phyloP scores from a whole-genome alignment of 2,797 vertebrate species.

The Hydrophis major region DNA sequence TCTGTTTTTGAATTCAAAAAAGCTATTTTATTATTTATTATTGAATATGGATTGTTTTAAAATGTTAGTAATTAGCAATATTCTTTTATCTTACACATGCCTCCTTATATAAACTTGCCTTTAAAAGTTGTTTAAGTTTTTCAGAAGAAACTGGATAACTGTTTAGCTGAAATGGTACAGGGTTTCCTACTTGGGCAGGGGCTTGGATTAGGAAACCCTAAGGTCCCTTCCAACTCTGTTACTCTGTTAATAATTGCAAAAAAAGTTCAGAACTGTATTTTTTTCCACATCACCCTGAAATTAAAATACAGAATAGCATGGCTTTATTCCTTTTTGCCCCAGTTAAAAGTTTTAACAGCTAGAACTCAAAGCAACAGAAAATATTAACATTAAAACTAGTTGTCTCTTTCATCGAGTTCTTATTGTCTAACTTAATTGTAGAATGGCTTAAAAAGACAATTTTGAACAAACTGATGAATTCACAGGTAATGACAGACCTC shows the following conservation, averaged over 20 bases:
- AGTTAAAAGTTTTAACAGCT: constrained; percentile 1
- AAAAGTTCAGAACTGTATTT: neutral
- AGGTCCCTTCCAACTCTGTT: neutral
- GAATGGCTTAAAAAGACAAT: neutral
- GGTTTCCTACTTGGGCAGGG: neutral
- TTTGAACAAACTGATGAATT: neutral
- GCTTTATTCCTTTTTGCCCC: neutral
- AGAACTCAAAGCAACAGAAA: neutral
- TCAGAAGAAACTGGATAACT: neutral
- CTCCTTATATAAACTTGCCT: neutral
- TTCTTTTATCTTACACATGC: neutral
- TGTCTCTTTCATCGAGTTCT: neutral
- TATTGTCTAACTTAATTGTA: neutral
- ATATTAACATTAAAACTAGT: neutral
- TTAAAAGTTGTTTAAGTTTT: neutral
- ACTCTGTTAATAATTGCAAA: neutral
- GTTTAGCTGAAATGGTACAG: neutral
- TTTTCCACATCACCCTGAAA: neutral
- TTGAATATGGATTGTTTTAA: neutral
- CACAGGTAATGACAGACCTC: neutral
- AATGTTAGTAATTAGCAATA: neutral
- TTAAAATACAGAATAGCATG: neutral
- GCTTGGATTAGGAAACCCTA: neutral
- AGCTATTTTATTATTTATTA: neutral
- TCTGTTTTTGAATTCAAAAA: neutral